These are phyloP conservation scores for Heliconius ismenius DNA, from an alignment of 2,888 invertebrate genomes.

Conservation along the genomic window DNA sequence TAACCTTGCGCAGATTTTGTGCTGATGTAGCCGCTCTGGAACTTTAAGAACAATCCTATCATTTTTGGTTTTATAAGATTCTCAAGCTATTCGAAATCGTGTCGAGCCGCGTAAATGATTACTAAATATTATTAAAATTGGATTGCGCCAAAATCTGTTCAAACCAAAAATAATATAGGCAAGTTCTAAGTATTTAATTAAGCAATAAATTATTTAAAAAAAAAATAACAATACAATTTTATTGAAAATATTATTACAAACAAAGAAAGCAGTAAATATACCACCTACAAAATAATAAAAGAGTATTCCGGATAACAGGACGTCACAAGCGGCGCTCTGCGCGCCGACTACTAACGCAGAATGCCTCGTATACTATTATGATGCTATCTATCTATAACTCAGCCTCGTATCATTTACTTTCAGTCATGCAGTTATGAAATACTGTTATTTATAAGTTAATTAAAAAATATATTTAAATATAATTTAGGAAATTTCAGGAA, in stretches of 20 bases:
- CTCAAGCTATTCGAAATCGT: neutral
- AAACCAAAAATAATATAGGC: neutral
- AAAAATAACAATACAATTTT: neutral
- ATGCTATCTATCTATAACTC: slow-evolving; percentile 8
- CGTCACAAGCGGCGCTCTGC: slow-evolving; percentile 20
- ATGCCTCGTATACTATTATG: slow-evolving; percentile 1
- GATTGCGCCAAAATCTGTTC: neutral
- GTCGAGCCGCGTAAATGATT: neutral
- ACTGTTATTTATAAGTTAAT: neutral
- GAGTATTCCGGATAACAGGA: neutral
- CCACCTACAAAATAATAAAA: neutral
- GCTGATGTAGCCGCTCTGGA: slow-evolving; percentile 44
- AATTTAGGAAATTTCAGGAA: too few species aligned
- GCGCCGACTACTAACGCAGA: slow-evolving; percentile 22
- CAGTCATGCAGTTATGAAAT: neutral
- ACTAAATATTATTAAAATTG: neutral
- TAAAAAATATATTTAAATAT: neutral
- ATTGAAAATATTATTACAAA: neutral
- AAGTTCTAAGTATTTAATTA: neutral
- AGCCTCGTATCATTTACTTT: slow-evolving; percentile 1
- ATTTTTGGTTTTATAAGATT: slow-evolving; percentile 26
- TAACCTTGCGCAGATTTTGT: slow-evolving; percentile 64
- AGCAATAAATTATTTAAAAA: neutral
- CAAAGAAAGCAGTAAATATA: neutral
- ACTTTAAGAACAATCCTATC: slow-evolving; percentile 36